Evolutionary conservation across 2,797 vertebrate species (phyloP), one percentile per base, ranked within the genome.

Genomic region (Sciaenops ocellatus): DNA sequence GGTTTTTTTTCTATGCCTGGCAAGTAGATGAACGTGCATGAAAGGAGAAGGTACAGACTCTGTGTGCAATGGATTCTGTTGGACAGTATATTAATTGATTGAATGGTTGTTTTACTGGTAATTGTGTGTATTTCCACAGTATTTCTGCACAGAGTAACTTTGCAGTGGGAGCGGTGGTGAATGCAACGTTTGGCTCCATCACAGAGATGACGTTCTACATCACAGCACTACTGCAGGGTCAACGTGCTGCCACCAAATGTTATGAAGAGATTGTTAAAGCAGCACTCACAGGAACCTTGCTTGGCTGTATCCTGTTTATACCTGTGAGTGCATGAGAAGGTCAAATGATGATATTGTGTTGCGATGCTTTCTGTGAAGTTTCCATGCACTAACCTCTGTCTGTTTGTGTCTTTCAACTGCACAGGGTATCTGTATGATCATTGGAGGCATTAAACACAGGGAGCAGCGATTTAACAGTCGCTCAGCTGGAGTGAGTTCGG

Each of bases 131-230:
- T 66, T 24, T 24, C 61, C 42, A 3, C 90, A 97, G 97, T 79
- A 95, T 98, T 87, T 98, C 97, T 0, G 97, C 97, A 3, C 97
- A 97, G 93, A 97, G 97, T 79, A 97, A 96, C 87, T 98, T 97
- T 0, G 97, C 97, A 0, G 92, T 98, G 74, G 97, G 97, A 0
- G 97, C 97, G 0, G 97, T 98, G 87, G 97, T 98, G 62, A 98
- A 97, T 0, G 97, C 97, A 9, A 97, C 97, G 0, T 97, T 98
- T 0, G 97, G 97, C 69, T 98, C 97, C 89, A 96, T 97, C 90
- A 96, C 96, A 0, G 97, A 98, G 91, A 95, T 98, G 86, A 97
- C 97, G 3, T 98, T 98, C 90, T 98, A 97, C 94, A 97, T 98
- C 95, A 96, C 96, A 0, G 97, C 97, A 0, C 92, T 98, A 77